Percentiles rank a stretch among this genome's conserved stretches.
These are phyloP conservation scores for Xenops minutus DNA, from an alignment of 2,797 vertebrate genomes.

Conservation along the genomic window DNA sequence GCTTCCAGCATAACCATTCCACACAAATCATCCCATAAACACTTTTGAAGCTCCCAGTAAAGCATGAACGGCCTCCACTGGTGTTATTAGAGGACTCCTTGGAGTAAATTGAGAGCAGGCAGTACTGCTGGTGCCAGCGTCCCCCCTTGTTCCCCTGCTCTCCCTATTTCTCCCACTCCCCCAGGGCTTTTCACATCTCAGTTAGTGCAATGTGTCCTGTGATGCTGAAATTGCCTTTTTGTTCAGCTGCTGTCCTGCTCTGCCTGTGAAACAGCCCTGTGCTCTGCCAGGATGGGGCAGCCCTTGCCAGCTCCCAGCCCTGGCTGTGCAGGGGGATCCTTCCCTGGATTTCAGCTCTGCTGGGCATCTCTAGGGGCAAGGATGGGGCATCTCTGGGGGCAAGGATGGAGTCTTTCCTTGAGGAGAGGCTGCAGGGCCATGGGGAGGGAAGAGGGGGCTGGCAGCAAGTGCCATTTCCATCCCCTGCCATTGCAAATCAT, in stretches of 20 bases:
- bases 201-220: background rate
- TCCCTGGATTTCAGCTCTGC: background rate
- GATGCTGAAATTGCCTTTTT: background rate
- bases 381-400: background rate
- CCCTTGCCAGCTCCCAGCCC: background rate
- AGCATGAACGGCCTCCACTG: slow-evolving; percentile 40
- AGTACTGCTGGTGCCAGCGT: slow-evolving; percentile 25
- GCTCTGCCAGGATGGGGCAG: background rate
- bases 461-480: background rate
- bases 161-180: background rate
- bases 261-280: background rate
- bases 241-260: background rate
- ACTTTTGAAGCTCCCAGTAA: slow-evolving; percentile 71
- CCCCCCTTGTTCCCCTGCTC: background rate
- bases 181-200: background rate
- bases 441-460: background rate
- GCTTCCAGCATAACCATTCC: slow-evolving; percentile 69
- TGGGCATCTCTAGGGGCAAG: background rate
- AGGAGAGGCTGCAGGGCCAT: background rate
- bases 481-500: background rate
- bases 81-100: slow-evolving; percentile 58
- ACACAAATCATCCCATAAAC: slow-evolving; percentile 77
- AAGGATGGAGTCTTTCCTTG: background rate
- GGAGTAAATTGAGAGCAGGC: slow-evolving; percentile 69
- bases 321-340: background rate